phyloP scores from a whole-genome alignment of 2,113 vertebrate genomes.

The Lasiurus cinereus region DNA sequence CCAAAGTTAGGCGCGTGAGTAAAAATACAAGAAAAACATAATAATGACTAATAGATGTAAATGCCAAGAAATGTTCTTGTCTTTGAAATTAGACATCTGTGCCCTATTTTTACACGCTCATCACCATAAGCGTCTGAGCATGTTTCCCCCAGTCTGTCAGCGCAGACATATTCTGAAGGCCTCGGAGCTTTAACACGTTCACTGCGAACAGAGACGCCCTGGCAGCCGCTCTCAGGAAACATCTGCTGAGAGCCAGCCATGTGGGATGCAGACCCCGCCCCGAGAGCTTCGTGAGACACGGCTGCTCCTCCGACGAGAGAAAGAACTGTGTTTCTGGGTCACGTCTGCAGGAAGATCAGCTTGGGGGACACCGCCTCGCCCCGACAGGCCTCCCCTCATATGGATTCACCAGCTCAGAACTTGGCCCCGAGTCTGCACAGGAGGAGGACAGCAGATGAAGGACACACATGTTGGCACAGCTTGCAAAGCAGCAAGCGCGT shows the following conservation, averaged over 20 bases:
- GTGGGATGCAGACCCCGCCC: constrained; percentile 23
- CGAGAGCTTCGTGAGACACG: background rate
- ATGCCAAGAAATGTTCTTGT: constrained; percentile 88
- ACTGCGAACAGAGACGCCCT: constrained; percentile 76
- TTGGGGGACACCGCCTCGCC: background rate
- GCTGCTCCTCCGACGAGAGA: background rate
- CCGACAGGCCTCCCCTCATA: constrained; percentile 12
- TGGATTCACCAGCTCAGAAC: constrained; percentile 51
- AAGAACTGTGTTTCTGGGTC: constrained; percentile 68
- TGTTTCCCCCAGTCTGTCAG: constrained; percentile 86
- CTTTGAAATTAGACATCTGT: constrained; percentile 90
- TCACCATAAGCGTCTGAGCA: constrained; percentile 86
- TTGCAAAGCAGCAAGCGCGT: constrained; percentile 17
- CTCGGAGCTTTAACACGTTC: constrained; percentile 85
- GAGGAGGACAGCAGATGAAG: constrained; percentile 64
- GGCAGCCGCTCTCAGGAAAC: constrained; percentile 65
- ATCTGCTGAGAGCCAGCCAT: constrained; percentile 60
- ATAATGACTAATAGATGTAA: constrained; percentile 88
- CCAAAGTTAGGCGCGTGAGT: constrained; percentile 89
- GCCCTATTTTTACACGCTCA: constrained; percentile 89
- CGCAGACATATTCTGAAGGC: constrained; percentile 82
- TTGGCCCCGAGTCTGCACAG: constrained; percentile 43
- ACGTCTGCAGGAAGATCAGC: constrained; percentile 8
- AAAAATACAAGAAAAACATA: constrained; percentile 89
- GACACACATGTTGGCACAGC: constrained; percentile 69